Percentiles rank a stretch among this genome's conserved stretches.
Conservation (phyloP, 2,797 vertebrate species). For the Syndactyla subalaris region DNA sequence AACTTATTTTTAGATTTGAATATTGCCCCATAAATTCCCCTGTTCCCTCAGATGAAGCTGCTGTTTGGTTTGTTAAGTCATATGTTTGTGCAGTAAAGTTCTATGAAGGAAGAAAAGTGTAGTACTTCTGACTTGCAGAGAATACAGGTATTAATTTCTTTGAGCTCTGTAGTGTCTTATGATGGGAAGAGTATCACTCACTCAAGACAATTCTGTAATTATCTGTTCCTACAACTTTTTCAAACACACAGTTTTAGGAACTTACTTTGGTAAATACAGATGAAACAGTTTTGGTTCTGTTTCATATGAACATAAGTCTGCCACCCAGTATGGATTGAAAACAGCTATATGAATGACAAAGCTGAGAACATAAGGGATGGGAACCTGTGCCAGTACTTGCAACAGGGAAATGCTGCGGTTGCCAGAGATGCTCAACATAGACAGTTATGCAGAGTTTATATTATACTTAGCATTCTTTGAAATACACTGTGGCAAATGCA, state of each 20-base stretch:
- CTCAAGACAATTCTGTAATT: neutral
- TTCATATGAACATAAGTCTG: neutral
- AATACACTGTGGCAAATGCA: neutral
- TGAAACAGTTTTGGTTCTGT: neutral
- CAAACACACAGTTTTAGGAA: neutral
- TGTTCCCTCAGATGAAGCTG: neutral
- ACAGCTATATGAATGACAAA: neutral
- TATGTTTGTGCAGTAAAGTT: neutral
- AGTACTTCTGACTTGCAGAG: neutral
- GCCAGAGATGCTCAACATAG: neutral
- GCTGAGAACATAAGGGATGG: neutral
- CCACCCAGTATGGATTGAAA: neutral
- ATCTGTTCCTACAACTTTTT: neutral
- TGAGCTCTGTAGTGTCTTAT: neutral
- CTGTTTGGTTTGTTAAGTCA: neutral
- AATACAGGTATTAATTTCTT: neutral
- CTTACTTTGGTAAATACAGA: neutral
- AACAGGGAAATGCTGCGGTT: neutral
- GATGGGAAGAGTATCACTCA: neutral
- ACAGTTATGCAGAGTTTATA: neutral
- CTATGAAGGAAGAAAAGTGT: neutral
- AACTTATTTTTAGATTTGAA: neutral
- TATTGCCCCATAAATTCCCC: neutral
- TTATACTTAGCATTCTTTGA: neutral
- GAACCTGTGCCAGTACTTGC: neutral